phyloP scores from a whole-genome alignment of 1,140 invertebrate genomes.

The Meloidogyne hapla region DNA sequence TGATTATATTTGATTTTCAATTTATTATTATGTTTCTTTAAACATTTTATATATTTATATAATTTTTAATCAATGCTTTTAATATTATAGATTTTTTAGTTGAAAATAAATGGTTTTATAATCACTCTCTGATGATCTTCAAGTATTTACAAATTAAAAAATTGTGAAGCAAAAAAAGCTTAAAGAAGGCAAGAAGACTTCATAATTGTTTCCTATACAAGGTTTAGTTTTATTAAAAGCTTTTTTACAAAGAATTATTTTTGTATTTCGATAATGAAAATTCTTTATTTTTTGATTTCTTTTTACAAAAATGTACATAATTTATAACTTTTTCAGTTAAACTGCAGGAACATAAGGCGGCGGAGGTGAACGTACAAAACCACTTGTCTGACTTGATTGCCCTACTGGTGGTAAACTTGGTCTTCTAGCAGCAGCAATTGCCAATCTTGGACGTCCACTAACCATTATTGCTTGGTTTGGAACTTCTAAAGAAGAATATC shows the following conservation, averaged over 20 bases:
- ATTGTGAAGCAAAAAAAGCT: constrained; percentile 11
- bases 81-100: constrained; percentile 31
- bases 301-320: no score
- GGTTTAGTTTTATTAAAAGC: not conserved
- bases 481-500: constrained; percentile 33
- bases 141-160: constrained; percentile 6
- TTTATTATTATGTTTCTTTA: constrained; percentile 4
- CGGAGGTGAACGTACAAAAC: constrained; percentile 17
- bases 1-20: no score
- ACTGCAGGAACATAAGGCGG: constrained; percentile 17
- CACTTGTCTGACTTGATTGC: not conserved
- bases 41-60: not conserved
- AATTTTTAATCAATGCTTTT: no score
- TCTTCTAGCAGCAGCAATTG: not conserved
- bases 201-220: not conserved
- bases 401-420: constrained; percentile 6
- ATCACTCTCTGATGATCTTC: constrained; percentile 27
- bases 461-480: not conserved
- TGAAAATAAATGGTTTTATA: constrained; percentile 13
- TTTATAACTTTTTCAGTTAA: not conserved
- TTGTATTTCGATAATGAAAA: no score
- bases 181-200: not conserved
- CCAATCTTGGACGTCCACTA: not conserved
- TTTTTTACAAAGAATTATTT: not conserved
- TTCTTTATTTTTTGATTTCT: no score